Conservation (phyloP, 1,140 invertebrate genomes). For the Nephotettix cincticeps region DNA sequence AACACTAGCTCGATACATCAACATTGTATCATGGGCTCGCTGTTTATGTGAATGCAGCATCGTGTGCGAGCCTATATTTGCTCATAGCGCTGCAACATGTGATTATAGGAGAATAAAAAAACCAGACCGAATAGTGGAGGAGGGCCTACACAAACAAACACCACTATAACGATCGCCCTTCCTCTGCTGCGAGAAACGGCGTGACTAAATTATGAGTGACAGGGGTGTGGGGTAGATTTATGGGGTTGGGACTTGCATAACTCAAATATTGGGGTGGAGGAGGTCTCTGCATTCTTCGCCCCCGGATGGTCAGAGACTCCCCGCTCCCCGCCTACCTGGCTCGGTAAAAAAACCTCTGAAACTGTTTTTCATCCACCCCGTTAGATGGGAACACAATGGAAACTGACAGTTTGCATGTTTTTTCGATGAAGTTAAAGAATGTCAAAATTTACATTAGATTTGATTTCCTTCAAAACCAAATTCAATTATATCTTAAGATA, state of each 20-base stretch:
- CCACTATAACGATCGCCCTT: not conserved
- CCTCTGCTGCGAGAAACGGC: not conserved
- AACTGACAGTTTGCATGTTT: no score
- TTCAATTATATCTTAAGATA: no score
- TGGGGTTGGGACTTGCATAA: conserved; percentile 22
- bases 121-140: not conserved
- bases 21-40: no score
- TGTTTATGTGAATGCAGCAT: no score
- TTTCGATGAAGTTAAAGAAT: no score
- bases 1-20: no score
- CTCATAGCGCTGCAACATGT: not conserved
- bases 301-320: not conserved
- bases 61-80: not conserved
- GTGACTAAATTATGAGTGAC: conserved; percentile 28
- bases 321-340: not conserved
- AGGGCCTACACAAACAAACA: conserved; percentile 14
- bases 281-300: not conserved
- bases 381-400: no score
- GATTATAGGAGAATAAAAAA: not conserved
- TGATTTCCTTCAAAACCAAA: no score
- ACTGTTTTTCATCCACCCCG: no score
- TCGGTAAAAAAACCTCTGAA: conserved; percentile 13
- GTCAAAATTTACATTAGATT: no score
- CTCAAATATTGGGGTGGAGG: conserved; percentile 14
- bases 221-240: conserved; percentile 13